Percentiles rank a stretch among this genome's conserved stretches.
phyloP scores from a whole-genome alignment of 2,113 vertebrate genomes.

The Phoxinus phoxinus region DNA sequence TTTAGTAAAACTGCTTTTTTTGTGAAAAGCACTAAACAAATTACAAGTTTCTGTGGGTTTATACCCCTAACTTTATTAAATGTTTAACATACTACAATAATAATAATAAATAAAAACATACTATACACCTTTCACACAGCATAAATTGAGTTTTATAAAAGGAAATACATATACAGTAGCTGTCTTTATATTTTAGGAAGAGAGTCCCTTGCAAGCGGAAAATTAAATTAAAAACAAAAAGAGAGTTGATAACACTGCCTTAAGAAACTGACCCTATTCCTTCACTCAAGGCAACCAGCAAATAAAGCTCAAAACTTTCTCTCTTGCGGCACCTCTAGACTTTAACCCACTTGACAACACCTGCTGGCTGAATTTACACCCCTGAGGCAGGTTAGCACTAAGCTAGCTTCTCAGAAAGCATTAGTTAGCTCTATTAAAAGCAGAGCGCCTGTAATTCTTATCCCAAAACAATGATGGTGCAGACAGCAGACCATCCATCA shows the following conservation, averaged over 20 bases:
- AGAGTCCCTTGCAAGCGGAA: too few species aligned
- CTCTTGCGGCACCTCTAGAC: not conserved
- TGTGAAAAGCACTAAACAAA: too few species aligned
- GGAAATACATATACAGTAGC: too few species aligned
- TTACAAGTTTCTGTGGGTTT: too few species aligned
- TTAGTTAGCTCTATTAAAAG: slow-evolving; percentile 49
- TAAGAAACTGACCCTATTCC: not conserved
- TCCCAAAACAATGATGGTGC: slow-evolving; percentile 46
- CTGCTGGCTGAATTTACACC: slow-evolving; percentile 44
- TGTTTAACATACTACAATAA: too few species aligned
- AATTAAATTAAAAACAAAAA: too few species aligned
- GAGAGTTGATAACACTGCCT: not conserved
- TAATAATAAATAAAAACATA: too few species aligned
- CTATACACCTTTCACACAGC: too few species aligned
- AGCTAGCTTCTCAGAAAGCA: slow-evolving; percentile 47
- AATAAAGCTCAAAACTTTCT: slow-evolving; percentile 9
- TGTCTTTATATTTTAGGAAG: too few species aligned
- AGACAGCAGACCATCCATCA: slow-evolving; percentile 40
- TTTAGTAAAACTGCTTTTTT: too few species aligned
- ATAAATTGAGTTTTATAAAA: too few species aligned
- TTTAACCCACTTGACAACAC: slow-evolving; percentile 26
- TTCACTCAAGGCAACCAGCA: slow-evolving; percentile 13
- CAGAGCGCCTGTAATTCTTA: slow-evolving; percentile 27
- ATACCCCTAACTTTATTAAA: too few species aligned
- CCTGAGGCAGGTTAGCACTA: slow-evolving; percentile 43